Conservation (phyloP, 1,140 invertebrate genomes). For the Drosophila subobscura region DNA sequence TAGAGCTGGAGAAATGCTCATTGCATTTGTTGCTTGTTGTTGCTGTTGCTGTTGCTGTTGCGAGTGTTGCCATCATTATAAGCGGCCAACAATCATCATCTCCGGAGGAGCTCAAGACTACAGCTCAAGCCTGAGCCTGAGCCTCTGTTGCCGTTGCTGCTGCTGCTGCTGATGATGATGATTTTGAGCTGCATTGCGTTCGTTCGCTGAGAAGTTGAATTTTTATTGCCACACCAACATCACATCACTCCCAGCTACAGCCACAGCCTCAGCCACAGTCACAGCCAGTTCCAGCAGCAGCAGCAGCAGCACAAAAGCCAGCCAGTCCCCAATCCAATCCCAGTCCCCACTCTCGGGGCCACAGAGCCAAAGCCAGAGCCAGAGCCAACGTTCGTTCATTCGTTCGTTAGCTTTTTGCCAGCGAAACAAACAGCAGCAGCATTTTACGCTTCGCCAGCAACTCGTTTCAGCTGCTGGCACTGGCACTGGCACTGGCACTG, state of each 20-base stretch:
- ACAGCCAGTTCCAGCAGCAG: constrained; percentile 36
- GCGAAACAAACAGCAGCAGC: constrained; percentile 19
- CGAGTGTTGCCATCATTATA: constrained; percentile 65
- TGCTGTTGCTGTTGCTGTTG: too few relatives aligned
- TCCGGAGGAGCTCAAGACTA: constrained; percentile 17
- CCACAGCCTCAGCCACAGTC: constrained; percentile 3
- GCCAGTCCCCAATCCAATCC: constrained; percentile 6
- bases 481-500: constrained; percentile 43
- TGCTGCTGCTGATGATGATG: constrained; percentile 55
- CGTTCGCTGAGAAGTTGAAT: constrained; percentile 46
- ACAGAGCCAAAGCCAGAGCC: constrained; percentile 8
- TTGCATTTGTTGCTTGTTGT: constrained; percentile 21
- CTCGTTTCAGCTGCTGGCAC: constrained; percentile 73
- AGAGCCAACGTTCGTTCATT: constrained; percentile 2
- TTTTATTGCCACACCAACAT: constrained; percentile 75
- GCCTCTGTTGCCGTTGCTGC: constrained; percentile 60
- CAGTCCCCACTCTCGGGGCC: constrained; percentile 7
- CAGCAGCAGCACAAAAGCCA: constrained; percentile 49
- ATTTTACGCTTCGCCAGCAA: constrained; percentile 78
- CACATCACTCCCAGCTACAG: constrained; percentile 33
- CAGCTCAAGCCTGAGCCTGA: constrained; percentile 5
- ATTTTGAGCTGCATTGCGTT: too few relatives aligned
- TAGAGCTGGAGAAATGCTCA: constrained; percentile 56
- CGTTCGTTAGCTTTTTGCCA: neutral
- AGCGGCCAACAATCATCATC: constrained; percentile 56